Percentiles rank a stretch among this genome's conserved stretches.
Conservation (phyloP, 2,888 invertebrate genomes). For the Atherix ibis region DNA sequence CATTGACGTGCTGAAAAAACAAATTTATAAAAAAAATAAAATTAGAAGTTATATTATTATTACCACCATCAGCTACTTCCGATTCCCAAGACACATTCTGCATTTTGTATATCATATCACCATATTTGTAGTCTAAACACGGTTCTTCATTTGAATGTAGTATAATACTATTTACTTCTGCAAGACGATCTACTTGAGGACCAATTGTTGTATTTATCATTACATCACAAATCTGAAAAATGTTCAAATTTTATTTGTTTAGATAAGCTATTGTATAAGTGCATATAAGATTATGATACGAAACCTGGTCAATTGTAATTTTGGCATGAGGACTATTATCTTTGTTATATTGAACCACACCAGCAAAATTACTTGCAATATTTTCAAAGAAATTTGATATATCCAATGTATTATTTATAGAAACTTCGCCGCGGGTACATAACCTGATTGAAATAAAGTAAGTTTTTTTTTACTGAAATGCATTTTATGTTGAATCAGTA, state of each 20-base stretch:
- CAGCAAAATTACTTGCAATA: slow-evolving; percentile 77
- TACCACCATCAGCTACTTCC: slow-evolving; percentile 41
- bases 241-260: slow-evolving; percentile 2
- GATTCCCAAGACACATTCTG: slow-evolving; percentile 52
- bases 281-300: too few species aligned
- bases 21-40: slow-evolving; percentile 1
- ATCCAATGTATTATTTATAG: slow-evolving; percentile 43
- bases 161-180: slow-evolving; percentile 53
- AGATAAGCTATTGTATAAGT: too few species aligned
- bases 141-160: slow-evolving; percentile 47
- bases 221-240: slow-evolving; percentile 50
- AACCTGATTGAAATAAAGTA: too few species aligned
- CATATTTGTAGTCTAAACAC: slow-evolving; percentile 73
- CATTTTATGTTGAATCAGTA: too few species aligned
- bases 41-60: slow-evolving; percentile 1
- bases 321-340: slow-evolving; percentile 67
- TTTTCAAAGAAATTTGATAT: slow-evolving; percentile 65
- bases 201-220: slow-evolving; percentile 47
- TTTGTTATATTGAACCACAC: slow-evolving; percentile 86
- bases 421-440: slow-evolving; percentile 54
- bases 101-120: slow-evolving; percentile 53
- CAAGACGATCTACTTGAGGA: slow-evolving; percentile 51
- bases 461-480: too few species aligned
- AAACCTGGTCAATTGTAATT: slow-evolving; percentile 64
- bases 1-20: slow-evolving; percentile 55